Evolutionary conservation across 2,797 vertebrate genomes (phyloP), one percentile per base, ranked within the genome.

Genomic region (Malacoctenus gilli): DNA sequence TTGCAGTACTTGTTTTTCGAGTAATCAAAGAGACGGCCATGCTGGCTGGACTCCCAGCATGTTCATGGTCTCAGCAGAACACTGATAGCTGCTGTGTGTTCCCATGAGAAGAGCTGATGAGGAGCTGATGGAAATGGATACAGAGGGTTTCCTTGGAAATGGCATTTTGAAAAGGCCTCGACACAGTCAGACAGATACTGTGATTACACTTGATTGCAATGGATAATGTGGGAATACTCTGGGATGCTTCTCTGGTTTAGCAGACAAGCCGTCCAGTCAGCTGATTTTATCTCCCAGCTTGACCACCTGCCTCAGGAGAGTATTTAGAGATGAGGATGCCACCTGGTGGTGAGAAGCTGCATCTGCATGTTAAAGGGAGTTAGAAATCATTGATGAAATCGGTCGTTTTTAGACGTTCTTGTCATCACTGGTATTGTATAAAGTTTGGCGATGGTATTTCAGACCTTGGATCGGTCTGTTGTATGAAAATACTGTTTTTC

Each of bases 1-100:
- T 46, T 54, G 9, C 47, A 50, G 22, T 16, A 30, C 69, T 59
- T 44, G 38, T 36, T 58, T 46, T 39, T 14, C 4, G 16, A 64
- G 71, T 55, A 60, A 62, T 59, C 39, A 59, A 66, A 34, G 50
- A 28, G 49, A 32, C 8, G 1, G 2, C 13, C 18, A 35, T 55
- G 36, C 49, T 77, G 75, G 71, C 65, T 20, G 2, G 14, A 11
- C 28, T 77, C 72, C 78, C 59, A 67, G 59, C 18, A n/a, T 12
- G 10, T 56, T 57, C n/a, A 59, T 59, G 18, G 39, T 30, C 47
- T 50, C 32, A 31, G 36, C 28, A 55, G 53, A 73, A 50, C 57
- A 58, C 20, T 57, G 19, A 57, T 57, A 23, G n/a, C n/a, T 31
- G 11, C 7, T 16, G 21, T 18, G 19, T 22, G 4, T 31, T 55